Conservation (phyloP, 1,140 invertebrate species). For the Galleria mellonella region DNA sequence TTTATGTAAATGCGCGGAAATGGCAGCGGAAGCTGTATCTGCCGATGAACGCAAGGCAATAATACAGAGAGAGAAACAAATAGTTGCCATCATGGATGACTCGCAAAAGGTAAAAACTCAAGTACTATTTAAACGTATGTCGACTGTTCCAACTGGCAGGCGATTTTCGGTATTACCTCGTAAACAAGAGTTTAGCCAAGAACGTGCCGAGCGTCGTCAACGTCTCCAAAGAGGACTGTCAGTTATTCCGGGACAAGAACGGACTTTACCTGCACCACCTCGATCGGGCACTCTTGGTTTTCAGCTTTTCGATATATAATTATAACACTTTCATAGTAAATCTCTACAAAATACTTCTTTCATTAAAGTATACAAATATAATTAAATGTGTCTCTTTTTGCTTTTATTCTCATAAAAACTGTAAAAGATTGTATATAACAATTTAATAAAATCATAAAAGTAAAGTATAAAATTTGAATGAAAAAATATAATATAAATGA, state of each 20-base stretch:
- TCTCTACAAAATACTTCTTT: too few species aligned
- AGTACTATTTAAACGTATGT: slow-evolving; percentile 62
- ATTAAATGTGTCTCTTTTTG: too few species aligned
- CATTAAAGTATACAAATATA: too few species aligned
- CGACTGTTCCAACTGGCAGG: slow-evolving; percentile 46
- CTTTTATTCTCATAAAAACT: too few species aligned
- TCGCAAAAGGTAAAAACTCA: slow-evolving; percentile 34
- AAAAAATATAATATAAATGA: too few species aligned
- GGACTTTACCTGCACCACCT: slow-evolving; percentile 35
- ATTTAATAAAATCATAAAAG: too few species aligned
- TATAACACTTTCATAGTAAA: neutral
- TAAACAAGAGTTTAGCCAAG: slow-evolving; percentile 27
- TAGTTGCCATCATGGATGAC: slow-evolving; percentile 48
- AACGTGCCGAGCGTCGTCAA: slow-evolving; percentile 29
- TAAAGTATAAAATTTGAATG: too few species aligned
- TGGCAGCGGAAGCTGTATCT: slow-evolving; percentile 40
- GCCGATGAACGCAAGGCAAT: slow-evolving; percentile 55
- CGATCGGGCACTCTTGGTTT: slow-evolving; percentile 45
- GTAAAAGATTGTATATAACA: too few species aligned
- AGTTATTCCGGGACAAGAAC: slow-evolving; percentile 49
- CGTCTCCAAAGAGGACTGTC: slow-evolving; percentile 44
- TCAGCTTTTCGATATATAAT: slow-evolving; percentile 56
- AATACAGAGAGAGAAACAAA: slow-evolving; percentile 46
- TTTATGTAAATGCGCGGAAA: slow-evolving; percentile 48
- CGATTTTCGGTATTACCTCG: slow-evolving; percentile 55